These are phyloP conservation scores for Ciconia maguari DNA, from an alignment of 2,113 vertebrate genomes.

Conservation along the genomic window DNA sequence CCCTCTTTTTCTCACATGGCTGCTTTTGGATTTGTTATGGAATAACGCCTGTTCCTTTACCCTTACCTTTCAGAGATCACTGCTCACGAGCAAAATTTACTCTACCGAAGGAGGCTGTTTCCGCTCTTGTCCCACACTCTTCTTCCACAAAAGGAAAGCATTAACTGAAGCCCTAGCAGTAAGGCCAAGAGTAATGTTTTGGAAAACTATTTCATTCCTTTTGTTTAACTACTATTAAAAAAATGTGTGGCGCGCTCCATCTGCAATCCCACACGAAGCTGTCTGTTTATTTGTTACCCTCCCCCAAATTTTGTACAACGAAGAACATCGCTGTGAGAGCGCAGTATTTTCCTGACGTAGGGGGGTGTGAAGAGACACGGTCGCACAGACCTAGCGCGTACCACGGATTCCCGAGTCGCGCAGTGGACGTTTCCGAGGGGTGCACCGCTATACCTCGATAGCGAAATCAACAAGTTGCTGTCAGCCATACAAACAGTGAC, in stretches of 20 bases:
- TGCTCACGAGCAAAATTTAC: not conserved
- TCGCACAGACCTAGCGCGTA: rapidly evolving
- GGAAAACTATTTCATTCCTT: not conserved
- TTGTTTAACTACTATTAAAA: not conserved
- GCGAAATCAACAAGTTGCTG: not conserved
- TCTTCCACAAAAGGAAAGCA: not conserved
- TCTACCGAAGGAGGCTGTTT: not conserved
- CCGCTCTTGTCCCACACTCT: not conserved
- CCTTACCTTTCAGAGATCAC: not conserved
- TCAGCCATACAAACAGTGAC: not conserved
- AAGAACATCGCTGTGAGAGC: not conserved
- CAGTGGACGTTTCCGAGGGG: rapidly evolving
- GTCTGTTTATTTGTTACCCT: not conserved
- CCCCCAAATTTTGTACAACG: not conserved
- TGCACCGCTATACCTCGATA: rapidly evolving
- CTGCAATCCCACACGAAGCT: not conserved
- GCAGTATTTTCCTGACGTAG: rapidly evolving
- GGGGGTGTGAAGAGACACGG: rapidly evolving
- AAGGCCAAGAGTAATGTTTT: not conserved
- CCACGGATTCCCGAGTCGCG: rapidly evolving
- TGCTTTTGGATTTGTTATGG: not conserved
- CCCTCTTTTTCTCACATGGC: not conserved
- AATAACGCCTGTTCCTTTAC: not conserved
- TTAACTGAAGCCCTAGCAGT: not conserved
- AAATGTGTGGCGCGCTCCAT: rapidly evolving